Evolutionary conservation across 1,140 invertebrate species (phyloP), one percentile per base, ranked within the genome.

Genomic region (Drosophila nannoptera): DNA sequence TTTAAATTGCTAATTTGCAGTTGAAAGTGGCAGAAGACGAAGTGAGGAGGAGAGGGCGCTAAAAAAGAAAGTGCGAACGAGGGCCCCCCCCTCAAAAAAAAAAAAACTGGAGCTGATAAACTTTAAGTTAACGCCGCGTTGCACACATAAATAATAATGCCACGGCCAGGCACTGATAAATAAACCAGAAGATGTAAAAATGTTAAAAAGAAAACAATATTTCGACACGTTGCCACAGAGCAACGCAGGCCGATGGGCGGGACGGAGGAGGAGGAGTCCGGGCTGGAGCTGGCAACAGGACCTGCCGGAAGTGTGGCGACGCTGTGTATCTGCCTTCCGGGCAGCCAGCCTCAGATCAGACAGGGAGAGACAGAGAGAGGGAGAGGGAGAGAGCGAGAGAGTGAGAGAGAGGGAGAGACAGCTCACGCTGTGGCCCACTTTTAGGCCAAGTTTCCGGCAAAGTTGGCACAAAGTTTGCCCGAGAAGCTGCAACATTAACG

Each of bases 1-100:
- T 83, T 83, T 70, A 84, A 83, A 80, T 80, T 83, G 80, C 80
- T 83, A 80, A 83, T 83, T 84, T 75, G 33, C 45, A 45, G 5
- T 54, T 5, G 55, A 56, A 64, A 43, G 45, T 53, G 46, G 31
- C 62, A 54, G 61, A 46, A 14, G 55, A 45, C 29, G 62, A 38
- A 52, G 40, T 33, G 69, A 38, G n/a, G 32, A 50, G 42, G 35
- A 6, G 12, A 16, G 11, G 53, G 46, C 60, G 73, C 64, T 69
- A 77, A 81, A 70, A 78, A 54, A 50, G 78, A 83, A 78, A 75
- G 70, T 78, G 70, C 62, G 33, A 54, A 60, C 56, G 12, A 36
- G 12, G 14, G 22, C 22, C 22, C 22, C n/a, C n/a, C n/a, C n/a
- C n/a, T n/a, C n/a, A n/a, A n/a, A n/a, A n/a, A n/a, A n/a, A 22